Percentiles rank a stretch among this genome's conserved stretches.
Conservation (phyloP, 2,888 invertebrate genomes). For the Machimus atricapillus region DNA sequence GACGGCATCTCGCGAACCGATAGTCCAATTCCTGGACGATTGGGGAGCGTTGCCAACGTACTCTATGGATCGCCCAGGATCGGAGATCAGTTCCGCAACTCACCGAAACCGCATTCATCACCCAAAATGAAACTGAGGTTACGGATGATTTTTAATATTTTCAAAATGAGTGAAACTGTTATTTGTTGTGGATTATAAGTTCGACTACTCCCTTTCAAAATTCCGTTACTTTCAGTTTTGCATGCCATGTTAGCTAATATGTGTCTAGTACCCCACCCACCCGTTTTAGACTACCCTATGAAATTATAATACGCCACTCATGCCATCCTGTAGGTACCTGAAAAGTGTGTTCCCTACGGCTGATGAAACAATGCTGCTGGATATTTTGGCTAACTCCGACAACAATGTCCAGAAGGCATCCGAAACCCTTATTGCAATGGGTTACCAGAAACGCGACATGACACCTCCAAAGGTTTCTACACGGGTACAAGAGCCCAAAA, state of each 20-base stretch:
- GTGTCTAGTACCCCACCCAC: neutral
- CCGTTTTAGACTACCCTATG: neutral
- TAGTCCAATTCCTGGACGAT: conserved; percentile 69
- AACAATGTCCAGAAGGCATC: conserved; percentile 91
- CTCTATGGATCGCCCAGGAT: conserved; percentile 68
- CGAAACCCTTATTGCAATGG: conserved; percentile 79
- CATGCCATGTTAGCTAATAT: conserved; percentile 14
- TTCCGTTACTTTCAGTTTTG: neutral
- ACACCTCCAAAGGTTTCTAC: conserved; percentile 66
- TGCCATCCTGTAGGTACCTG: conserved; percentile 72
- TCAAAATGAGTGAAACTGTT: neutral
- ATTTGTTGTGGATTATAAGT: conserved; percentile 9
- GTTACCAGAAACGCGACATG: conserved; percentile 81
- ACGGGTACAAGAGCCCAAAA: conserved; percentile 58
- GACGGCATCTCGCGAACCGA: conserved; percentile 57
- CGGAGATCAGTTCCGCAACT: conserved; percentile 66
- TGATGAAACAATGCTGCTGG: conserved; percentile 85
- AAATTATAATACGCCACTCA: neutral
- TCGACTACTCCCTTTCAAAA: neutral
- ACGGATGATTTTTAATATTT: neutral
- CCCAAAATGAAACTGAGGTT: conserved; percentile 94
- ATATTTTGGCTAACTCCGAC: conserved; percentile 83
- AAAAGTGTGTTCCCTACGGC: conserved; percentile 91
- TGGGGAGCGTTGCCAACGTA: conserved; percentile 69
- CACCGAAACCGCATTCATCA: conserved; percentile 77